These are phyloP conservation scores for Pterocles gutturalis DNA, from an alignment of 2,113 vertebrate species.

Conservation along the genomic window DNA sequence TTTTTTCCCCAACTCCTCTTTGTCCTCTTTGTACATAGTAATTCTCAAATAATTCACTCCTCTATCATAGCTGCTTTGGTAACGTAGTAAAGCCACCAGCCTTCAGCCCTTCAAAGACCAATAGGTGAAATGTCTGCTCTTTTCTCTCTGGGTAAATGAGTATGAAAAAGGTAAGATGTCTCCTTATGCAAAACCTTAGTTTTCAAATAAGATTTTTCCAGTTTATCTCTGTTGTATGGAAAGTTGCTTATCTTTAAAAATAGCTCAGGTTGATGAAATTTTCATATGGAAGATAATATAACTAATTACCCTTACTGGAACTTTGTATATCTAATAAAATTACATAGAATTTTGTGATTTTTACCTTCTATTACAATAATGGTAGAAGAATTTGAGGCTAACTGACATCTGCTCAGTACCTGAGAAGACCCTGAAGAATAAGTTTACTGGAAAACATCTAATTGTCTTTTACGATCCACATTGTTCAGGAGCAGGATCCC, in stretches of 20 bases:
- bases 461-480: accelerated
- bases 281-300: not conserved
- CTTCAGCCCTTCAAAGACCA: not conserved
- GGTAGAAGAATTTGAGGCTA: not conserved
- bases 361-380: not conserved
- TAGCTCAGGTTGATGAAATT: not conserved
- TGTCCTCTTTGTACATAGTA: not conserved
- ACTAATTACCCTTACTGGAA: not conserved
- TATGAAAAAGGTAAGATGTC: not conserved
- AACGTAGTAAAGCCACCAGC: not conserved
- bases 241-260: not conserved
- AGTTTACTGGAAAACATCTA: not conserved
- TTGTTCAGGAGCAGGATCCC: not conserved
- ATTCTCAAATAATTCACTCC: not conserved
- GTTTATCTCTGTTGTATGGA: not conserved
- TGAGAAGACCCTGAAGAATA: not conserved
- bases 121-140: not conserved
- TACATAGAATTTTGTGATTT: not conserved
- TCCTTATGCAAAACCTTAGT: not conserved
- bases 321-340: not conserved
- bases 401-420: not conserved
- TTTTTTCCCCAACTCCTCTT: not conserved
- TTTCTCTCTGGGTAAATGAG: not conserved
- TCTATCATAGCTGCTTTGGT: not conserved
- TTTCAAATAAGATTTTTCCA: not conserved